These are phyloP conservation scores for Trachurus trachurus DNA, from an alignment of 2,797 vertebrate genomes.

Conservation along the genomic window DNA sequence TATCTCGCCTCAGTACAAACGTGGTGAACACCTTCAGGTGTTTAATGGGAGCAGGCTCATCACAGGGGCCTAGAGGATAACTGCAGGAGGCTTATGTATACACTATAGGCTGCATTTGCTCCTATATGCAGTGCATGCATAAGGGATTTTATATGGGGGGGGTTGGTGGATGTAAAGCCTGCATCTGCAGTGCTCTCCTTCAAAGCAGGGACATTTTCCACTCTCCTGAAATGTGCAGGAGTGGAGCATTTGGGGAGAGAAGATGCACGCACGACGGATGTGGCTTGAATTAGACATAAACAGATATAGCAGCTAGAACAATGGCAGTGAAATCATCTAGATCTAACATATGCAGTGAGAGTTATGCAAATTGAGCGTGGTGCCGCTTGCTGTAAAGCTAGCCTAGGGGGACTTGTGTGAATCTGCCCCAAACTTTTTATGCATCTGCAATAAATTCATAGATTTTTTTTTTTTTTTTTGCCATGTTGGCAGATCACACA, in stretches of 20 bases:
- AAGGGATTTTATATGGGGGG: conserved; percentile 44
- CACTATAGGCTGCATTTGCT: conserved; percentile 17
- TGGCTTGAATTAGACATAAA: conserved; percentile 57
- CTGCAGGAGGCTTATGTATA: conserved; percentile 64
- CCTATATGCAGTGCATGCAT: conserved; percentile 51
- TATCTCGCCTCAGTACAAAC: conserved; percentile 75
- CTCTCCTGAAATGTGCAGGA: conserved; percentile 42
- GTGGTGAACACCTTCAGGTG: conserved; percentile 78
- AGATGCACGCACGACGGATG: conserved; percentile 55
- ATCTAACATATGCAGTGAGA: conserved; percentile 53
- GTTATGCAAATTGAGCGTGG: conserved; percentile 63
- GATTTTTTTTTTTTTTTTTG: conserved; percentile 22
- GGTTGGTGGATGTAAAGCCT: conserved; percentile 21
- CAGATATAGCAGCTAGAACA: conserved; percentile 50
- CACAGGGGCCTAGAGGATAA: conserved; percentile 70
- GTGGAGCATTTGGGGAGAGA: conserved; percentile 28
- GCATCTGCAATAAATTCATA: conserved; percentile 55
- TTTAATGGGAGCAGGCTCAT: conserved; percentile 70
- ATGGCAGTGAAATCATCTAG: conserved; percentile 59
- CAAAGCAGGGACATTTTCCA: conserved; percentile 53
- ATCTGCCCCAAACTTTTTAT: conserved; percentile 50
- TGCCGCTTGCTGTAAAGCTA: conserved; percentile 42
- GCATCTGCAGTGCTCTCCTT: conserved; percentile 39
- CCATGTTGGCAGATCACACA: conserved; percentile 35
- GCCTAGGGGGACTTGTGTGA: conserved; percentile 37